Conservation (phyloP, 2,888 invertebrate genomes). For the Himalopsyche tibetana region DNA sequence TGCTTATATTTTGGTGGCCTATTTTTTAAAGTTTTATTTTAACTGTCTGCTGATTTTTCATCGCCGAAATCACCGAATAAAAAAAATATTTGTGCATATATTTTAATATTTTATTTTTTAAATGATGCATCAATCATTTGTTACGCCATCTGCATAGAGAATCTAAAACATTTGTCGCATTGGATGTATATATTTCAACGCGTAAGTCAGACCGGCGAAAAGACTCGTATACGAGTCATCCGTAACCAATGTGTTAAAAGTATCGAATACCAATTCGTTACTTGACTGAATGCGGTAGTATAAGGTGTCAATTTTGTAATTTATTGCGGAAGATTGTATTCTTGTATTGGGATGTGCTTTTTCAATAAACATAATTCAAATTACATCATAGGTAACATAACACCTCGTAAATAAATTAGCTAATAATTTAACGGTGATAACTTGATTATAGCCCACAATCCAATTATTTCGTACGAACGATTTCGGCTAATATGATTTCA, state of each 20-base stretch:
- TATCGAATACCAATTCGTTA: conserved; percentile 13
- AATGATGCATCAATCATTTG: too few relatives aligned
- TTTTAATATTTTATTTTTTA: too few relatives aligned
- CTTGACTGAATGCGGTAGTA: conserved; percentile 28
- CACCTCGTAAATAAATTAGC: conserved; percentile 3
- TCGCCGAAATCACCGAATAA: too few relatives aligned
- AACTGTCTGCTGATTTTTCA: too few relatives aligned
- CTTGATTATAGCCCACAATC: conserved; percentile 33
- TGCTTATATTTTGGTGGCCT: too few relatives aligned
- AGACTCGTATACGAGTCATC: too few relatives aligned
- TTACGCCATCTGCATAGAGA: too few relatives aligned
- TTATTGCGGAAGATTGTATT: conserved; percentile 11
- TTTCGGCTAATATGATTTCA: background rate
- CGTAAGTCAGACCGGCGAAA: too few relatives aligned
- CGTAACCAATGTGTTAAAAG: background rate
- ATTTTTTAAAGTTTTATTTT: too few relatives aligned
- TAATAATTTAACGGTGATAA: conserved; percentile 1
- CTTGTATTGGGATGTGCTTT: background rate
- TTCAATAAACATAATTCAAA: conserved; percentile 36
- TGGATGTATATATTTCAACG: too few relatives aligned
- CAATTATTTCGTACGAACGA: background rate
- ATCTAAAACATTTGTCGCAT: too few relatives aligned
- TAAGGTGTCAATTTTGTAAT: conserved; percentile 11
- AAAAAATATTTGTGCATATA: too few relatives aligned
- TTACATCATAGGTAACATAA: conserved; percentile 27